Percentiles rank a stretch among this genome's conserved stretches.
phyloP scores from a whole-genome alignment of 2,888 invertebrate genomes.

The Catonia carolina region DNA sequence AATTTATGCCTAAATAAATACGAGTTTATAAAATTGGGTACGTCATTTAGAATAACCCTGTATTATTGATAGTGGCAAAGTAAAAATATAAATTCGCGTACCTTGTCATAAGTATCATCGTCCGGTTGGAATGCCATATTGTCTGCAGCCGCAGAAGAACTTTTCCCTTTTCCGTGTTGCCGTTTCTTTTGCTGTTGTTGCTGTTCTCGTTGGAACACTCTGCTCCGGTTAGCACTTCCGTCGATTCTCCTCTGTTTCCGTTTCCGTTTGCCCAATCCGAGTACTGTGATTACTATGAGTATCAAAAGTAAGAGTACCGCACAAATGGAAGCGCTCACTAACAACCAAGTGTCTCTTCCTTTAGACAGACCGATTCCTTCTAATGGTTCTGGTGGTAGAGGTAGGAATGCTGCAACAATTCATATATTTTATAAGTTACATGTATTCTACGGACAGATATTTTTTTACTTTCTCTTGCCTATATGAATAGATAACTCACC shows the following conservation, averaged over 20 bases:
- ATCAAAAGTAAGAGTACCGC: slow-evolving; percentile 54
- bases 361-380: slow-evolving; percentile 36
- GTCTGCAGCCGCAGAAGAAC: slow-evolving; percentile 11
- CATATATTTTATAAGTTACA: too few relatives aligned
- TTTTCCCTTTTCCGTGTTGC: not conserved
- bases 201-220: slow-evolving; percentile 26
- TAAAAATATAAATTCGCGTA: too few relatives aligned
- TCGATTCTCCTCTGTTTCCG: slow-evolving; percentile 20
- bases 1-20: too few relatives aligned
- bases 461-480: too few relatives aligned
- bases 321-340: slow-evolving; percentile 54
- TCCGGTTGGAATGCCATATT: slow-evolving; percentile 30
- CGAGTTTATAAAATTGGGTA: too few relatives aligned
- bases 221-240: slow-evolving; percentile 27
- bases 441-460: too few relatives aligned
- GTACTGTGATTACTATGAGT: slow-evolving; percentile 42
- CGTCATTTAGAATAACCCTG: too few relatives aligned
- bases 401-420: slow-evolving; percentile 56
- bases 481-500: too few relatives aligned
- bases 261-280: slow-evolving; percentile 28
- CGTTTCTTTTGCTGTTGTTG: not conserved
- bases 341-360: slow-evolving; percentile 54
- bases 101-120: slow-evolving; percentile 23
- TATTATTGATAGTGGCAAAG: too few relatives aligned
- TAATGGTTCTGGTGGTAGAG: slow-evolving; percentile 48